These are phyloP conservation scores for Thecocarcelia acutangulata DNA, from an alignment of 2,888 invertebrate species.

Conservation along the genomic window DNA sequence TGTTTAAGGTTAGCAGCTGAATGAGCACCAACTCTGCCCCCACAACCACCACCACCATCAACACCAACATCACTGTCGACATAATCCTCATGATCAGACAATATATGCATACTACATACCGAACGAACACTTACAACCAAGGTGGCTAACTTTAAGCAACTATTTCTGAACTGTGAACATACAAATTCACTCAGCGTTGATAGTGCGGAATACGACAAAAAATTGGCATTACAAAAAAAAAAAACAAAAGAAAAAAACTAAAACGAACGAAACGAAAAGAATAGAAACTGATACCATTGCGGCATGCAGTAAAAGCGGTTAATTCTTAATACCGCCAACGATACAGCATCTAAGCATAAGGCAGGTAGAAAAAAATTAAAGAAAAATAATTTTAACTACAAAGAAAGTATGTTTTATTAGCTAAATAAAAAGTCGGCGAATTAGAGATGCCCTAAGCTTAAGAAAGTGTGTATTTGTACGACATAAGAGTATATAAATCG, in stretches of 20 bases:
- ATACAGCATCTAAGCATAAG: conserved; percentile 64
- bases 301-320: conserved; percentile 64
- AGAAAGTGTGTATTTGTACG: no score
- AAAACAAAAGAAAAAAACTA: neutral
- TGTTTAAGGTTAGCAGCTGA: conserved; percentile 70
- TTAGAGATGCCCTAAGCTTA: conserved; percentile 15
- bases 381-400: conserved; percentile 25
- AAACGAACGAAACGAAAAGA: conserved; percentile 42
- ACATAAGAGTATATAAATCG: no score
- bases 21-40: conserved; percentile 51
- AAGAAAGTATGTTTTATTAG: neutral
- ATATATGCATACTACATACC: conserved; percentile 54
- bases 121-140: conserved; percentile 58
- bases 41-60: conserved; percentile 1
- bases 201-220: conserved; percentile 72
- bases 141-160: conserved; percentile 59
- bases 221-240: conserved; percentile 24
- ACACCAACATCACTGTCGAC: conserved; percentile 17
- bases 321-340: conserved; percentile 68
- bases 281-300: conserved; percentile 68
- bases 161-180: conserved; percentile 78
- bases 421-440: neutral
- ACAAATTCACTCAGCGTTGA: conserved; percentile 80
- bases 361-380: conserved; percentile 23
- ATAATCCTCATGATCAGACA: conserved; percentile 40